Percentiles rank a stretch among this genome's conserved stretches.
phyloP scores from a whole-genome alignment of 2,113 vertebrate genomes.

The Hydropotes inermis region DNA sequence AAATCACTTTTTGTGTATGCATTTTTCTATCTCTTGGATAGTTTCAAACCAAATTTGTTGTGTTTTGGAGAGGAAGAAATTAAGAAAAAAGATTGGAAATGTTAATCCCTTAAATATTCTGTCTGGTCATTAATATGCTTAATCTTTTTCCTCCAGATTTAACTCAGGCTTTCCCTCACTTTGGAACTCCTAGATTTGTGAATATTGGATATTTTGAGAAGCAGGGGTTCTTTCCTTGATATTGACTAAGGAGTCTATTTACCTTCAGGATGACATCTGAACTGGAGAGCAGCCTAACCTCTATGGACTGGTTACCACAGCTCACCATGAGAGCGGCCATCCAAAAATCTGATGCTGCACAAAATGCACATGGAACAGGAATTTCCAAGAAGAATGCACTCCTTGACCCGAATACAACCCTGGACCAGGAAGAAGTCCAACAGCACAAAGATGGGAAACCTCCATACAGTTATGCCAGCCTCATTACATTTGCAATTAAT shows the following conservation, averaged over 20 bases:
- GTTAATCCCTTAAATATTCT: constrained; percentile 61
- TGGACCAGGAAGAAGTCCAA: constrained; percentile 93
- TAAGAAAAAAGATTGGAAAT: constrained; percentile 62
- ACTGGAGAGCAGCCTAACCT: constrained; percentile 95
- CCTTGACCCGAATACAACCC: constrained; percentile 90
- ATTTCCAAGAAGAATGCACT: constrained; percentile 90
- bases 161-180: constrained; percentile 72
- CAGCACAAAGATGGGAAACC: constrained; percentile 95
- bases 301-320: constrained; percentile 96
- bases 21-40: constrained; percentile 24
- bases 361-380: constrained; percentile 87
- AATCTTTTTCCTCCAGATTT: constrained; percentile 73
- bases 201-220: constrained; percentile 75
- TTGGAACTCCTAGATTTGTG: constrained; percentile 73
- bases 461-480: constrained; percentile 94
- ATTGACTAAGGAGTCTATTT: constrained; percentile 76
- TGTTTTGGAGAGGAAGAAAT: constrained; percentile 42
- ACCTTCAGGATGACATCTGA: constrained; percentile 91
- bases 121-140: constrained; percentile 64
- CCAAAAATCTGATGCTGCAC: constrained; percentile 88
- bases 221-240: constrained; percentile 72
- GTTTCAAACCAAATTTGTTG: constrained; percentile 39
- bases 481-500: constrained; percentile 95
- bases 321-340: constrained; percentile 94
- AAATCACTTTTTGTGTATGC: neutral